Evolutionary conservation across 2,113 vertebrate genomes (phyloP), one percentile per base, ranked within the genome.

Genomic region (Ceuthmochares aereus): DNA sequence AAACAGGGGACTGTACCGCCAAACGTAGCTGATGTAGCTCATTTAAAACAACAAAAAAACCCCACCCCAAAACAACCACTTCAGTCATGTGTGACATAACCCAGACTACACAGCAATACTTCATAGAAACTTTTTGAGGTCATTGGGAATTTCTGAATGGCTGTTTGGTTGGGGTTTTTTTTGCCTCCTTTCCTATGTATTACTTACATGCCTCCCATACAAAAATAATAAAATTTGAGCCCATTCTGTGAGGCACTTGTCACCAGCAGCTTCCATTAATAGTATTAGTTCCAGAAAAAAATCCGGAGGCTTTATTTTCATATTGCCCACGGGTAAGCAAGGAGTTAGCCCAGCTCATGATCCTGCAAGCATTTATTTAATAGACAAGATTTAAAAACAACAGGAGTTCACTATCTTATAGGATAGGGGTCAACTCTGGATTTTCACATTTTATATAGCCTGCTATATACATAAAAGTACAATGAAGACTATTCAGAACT

Each of bases 401-500:
- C 42, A 69, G 7, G 17, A 88, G 30, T 47, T 74, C 42, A 87
- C 26, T 9, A n/a, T 45, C 30, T 72, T 25, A 27, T 4, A 58
- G 59, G 14, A 70, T 7, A 90, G 51, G 34, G 67, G 10, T 91
- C 37, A 74, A 47, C 49, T 87, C 87, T 52, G 52, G 45, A 90
- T 88, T 80, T 93, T 67, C 84, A 67, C 87, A 85, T 58, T 9
- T 76, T 32, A 84, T 49, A 84, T 56, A 81, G 72, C 75, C 92
- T 89, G 40, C 79, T 49, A 25, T 7, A 60, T 40, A 72, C 43
- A 84, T 17, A n/a, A 26, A 83, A 11, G 37, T 23, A 90, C 67
- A 83, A 76, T 43, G 51, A 85, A 69, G 85, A 55, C 29, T 52
- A 84, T 91, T 86, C 72, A 94, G 72, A 90, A 88, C 80, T 59